Evolutionary conservation across 2,888 invertebrate genomes (phyloP).

Genomic region (Eulithis prunata): DNA sequence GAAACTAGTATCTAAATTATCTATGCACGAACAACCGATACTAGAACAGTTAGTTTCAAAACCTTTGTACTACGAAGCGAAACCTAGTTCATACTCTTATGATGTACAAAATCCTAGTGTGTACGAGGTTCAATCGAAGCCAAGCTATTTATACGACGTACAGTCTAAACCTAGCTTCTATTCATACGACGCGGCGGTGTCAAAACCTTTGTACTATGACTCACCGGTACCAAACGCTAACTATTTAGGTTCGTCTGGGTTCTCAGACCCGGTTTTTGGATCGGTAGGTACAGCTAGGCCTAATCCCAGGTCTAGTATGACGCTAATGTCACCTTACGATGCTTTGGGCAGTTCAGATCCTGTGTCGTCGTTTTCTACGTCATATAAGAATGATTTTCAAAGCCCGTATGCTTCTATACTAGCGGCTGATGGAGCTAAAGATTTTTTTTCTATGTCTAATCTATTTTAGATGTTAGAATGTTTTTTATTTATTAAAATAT

Average conservation of each 20-base stretch:
- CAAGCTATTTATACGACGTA: too few relatives aligned
- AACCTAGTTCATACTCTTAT: neutral
- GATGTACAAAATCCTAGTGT: neutral
- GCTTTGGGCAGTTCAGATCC: slow-evolving; percentile 51
- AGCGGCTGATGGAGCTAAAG: slow-evolving; percentile 53
- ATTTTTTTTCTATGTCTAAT: slow-evolving; percentile 55
- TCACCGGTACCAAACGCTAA: slow-evolving; percentile 41
- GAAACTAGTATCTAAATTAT: slow-evolving; percentile 4
- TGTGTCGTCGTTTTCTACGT: slow-evolving; percentile 32
- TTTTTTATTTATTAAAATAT: slow-evolving; percentile 33
- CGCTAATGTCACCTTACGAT: slow-evolving; percentile 63
- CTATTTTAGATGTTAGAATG: slow-evolving; percentile 43
- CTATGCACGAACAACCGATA: neutral
- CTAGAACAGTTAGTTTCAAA: neutral
- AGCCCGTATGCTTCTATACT: slow-evolving; percentile 59
- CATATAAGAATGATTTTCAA: slow-evolving; percentile 60
- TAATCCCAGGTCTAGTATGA: slow-evolving; percentile 47
- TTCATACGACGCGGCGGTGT: neutral
- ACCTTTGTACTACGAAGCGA: neutral
- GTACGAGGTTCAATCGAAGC: too few relatives aligned
- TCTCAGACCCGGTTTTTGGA: slow-evolving; percentile 26
- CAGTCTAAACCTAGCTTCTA: neutral
- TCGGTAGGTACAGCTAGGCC: slow-evolving; percentile 22
- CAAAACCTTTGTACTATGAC: slow-evolving; percentile 8
- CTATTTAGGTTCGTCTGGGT: slow-evolving; percentile 39